Evolutionary conservation across 2,113 vertebrate species (phyloP), one percentile per base, ranked within the genome.

Genomic region (Triplophysa dalaica): DNA sequence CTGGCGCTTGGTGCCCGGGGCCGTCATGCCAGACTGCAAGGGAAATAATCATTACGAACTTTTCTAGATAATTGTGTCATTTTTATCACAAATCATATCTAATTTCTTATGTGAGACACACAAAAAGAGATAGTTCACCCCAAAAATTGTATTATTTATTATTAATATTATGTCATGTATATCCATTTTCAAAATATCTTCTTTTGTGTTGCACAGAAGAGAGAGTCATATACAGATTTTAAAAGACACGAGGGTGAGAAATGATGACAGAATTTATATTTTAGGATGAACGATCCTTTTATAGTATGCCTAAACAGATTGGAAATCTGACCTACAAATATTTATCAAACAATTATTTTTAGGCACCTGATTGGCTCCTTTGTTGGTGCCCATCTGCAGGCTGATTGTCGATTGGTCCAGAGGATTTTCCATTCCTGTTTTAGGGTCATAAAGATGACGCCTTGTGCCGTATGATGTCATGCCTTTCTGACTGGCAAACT

Each of bases 311-410:
- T 45, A 45, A 45, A 45, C 43, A 45, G 43, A 45, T 45, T 45
- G 10, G 1, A 45, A 45, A 12, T 38, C 33, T 38, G 33, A 38
- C 33, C 33, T 0, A 38, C 33, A 38, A 38, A 38, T 38, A 38
- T 38, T 38, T 38, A 11, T 17, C 5, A 66, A 66, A 72, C 14
- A 65, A 29, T 10, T 16, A 16, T 45, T 14, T 48, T 58, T 61
- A 82, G 61, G 52, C 80, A 97, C 96, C 94, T 98, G 96, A 86
- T 92, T 97, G 84, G 96, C 96, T 21, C 95, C 95, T 80, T 98
- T 98, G 89, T 98, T 98, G 84, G 95, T 98, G 78, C 96, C 96
- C 96, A 98, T 98, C 87, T 98, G 96, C 66, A 98, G 91, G 87
- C 95, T 97, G 88, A 98, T 98, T 58, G 96, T 97, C 3, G 95